Evolutionary conservation across 2,113 vertebrate species (phyloP).

Genomic region (Excalfactoria chinensis): DNA sequence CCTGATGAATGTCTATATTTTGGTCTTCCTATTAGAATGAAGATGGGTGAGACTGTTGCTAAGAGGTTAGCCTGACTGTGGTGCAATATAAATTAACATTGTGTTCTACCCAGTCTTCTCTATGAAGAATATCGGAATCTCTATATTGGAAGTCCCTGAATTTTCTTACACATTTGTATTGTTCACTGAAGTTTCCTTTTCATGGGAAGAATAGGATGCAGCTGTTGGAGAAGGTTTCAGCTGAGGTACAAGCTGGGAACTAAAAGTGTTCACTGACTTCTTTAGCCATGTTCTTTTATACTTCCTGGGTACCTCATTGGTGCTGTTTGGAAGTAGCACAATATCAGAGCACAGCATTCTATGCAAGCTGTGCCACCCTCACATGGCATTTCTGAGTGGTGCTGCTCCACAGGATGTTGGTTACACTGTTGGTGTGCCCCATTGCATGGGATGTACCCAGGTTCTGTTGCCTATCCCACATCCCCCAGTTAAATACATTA

Average conservation of each 20-base stretch:
- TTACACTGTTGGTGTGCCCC: background rate
- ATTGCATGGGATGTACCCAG: background rate
- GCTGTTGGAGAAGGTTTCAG: background rate
- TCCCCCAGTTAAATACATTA: background rate
- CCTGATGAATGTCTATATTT: background rate
- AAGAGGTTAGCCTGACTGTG: background rate
- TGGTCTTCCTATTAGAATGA: background rate
- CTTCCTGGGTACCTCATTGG: background rate
- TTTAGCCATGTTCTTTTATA: background rate
- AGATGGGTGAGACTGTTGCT: background rate
- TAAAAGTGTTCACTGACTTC: background rate
- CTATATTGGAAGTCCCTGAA: background rate
- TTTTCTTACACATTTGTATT: background rate
- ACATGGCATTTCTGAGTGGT: background rate
- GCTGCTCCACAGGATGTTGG: background rate
- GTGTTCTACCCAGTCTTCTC: background rate
- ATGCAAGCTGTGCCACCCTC: background rate
- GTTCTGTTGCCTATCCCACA: background rate
- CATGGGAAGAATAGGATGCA: background rate
- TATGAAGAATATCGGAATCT: too few species aligned
- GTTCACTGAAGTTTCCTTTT: background rate
- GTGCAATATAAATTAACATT: background rate
- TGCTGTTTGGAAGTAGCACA: background rate
- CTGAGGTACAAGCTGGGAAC: background rate
- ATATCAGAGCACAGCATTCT: background rate